phyloP scores from a whole-genome alignment of 2,888 invertebrate genomes.

The Linyphia triangularis region DNA sequence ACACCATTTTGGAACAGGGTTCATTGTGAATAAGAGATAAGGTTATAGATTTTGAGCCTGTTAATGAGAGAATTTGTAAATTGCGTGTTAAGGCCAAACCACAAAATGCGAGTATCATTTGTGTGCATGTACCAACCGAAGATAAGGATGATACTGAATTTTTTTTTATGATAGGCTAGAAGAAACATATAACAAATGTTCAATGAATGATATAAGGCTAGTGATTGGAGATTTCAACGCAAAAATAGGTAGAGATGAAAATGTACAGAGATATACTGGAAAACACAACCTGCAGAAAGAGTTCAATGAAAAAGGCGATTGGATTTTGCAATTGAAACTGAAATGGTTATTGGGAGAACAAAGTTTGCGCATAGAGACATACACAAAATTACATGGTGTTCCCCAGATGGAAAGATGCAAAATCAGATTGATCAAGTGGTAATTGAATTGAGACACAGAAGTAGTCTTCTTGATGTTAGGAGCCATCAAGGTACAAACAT shows the following conservation, averaged over 20 bases:
- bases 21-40: slow-evolving; percentile 9
- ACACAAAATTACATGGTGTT: slow-evolving; percentile 6
- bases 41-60: slow-evolving; percentile 26
- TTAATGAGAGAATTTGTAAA: too few species aligned
- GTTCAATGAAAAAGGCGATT: not conserved
- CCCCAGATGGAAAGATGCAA: too few species aligned
- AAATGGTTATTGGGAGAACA: not conserved
- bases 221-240: not conserved
- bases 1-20: slow-evolving; percentile 10
- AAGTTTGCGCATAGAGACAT: not conserved
- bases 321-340: not conserved
- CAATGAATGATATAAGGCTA: slow-evolving; percentile 1
- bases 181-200: not conserved
- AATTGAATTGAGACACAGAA: slow-evolving; percentile 5
- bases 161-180: not conserved
- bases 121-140: slow-evolving; percentile 18
- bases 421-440: not conserved
- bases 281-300: too few species aligned
- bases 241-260: too few species aligned
- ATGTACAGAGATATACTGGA: too few species aligned
- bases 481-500: not conserved
- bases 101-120: slow-evolving; percentile 7
- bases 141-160: not conserved
- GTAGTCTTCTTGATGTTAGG: not conserved
- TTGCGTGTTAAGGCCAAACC: not conserved